A percentile compares a stretch with the other conserved stretches of the same genome.
Conservation (phyloP, 2,797 vertebrate genomes). For the Manis crassicaudata region DNA sequence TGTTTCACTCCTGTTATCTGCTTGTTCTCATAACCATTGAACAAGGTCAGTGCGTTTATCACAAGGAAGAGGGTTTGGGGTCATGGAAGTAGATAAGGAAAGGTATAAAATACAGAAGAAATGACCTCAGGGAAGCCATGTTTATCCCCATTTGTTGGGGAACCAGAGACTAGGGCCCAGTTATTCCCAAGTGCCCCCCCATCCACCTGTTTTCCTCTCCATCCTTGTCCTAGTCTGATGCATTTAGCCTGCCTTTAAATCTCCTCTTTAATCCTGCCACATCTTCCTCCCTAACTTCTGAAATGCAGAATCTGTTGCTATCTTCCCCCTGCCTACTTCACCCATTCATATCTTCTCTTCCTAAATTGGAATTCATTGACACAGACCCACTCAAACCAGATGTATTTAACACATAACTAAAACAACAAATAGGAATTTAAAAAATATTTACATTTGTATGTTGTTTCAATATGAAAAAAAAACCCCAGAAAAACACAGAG, state of each 20-base stretch:
- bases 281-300: background rate
- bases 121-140: background rate
- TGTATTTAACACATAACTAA: background rate
- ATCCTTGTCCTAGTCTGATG: background rate
- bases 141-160: background rate
- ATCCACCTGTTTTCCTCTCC: too few relatives aligned
- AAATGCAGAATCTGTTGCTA: background rate
- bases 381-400: background rate
- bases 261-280: background rate
- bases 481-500: background rate
- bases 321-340: background rate
- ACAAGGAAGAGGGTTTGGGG: background rate
- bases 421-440: background rate
- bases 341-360: background rate
- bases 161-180: background rate
- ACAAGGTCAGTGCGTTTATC: background rate
- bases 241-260: background rate
- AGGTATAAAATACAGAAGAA: background rate
- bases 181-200: background rate
- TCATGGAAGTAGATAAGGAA: background rate
- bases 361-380: background rate
- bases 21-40: background rate
- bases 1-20: background rate
- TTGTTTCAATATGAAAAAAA: background rate
- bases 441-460: background rate